These are phyloP conservation scores for Pissodes strobi DNA, from an alignment of 1,140 invertebrate genomes.

Conservation along the genomic window DNA sequence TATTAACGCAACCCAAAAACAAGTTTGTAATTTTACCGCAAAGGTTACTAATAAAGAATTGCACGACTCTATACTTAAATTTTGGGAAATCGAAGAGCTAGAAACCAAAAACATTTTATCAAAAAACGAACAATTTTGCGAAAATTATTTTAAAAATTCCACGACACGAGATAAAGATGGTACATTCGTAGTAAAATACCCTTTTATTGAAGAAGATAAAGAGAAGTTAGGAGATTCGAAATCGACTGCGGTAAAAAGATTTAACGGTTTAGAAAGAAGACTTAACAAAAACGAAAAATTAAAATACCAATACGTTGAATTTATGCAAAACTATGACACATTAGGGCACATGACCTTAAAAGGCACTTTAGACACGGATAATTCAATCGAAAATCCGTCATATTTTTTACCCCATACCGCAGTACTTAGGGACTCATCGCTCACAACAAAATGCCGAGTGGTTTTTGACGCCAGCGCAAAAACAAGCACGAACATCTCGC, in stretches of 20 bases:
- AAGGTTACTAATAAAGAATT: no score
- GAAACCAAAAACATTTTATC: no score
- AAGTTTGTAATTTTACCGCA: no score
- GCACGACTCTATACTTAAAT: no score
- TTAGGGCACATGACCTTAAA: no score
- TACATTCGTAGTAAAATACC: constrained; percentile 12
- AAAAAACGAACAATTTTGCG: constrained; percentile 12
- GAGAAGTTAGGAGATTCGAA: constrained; percentile 18
- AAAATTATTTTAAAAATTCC: constrained; percentile 11
- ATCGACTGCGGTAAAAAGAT: constrained; percentile 6
- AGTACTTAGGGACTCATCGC: constrained; percentile 47
- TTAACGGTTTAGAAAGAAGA: no score
- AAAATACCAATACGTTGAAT: no score
- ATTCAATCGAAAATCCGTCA: constrained; percentile 7
- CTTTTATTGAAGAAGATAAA: constrained; percentile 11
- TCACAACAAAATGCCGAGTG: constrained; percentile 46
- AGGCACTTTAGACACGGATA: constrained; percentile 5
- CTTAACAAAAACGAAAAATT: no score
- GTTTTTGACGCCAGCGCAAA: constrained; percentile 53
- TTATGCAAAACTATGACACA: no score
- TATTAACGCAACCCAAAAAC: no score
- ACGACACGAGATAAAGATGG: constrained; percentile 5
- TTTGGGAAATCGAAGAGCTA: background rate
- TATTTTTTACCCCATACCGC: constrained; percentile 55
- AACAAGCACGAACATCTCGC: constrained; percentile 48